phyloP scores from a whole-genome alignment of 1,140 invertebrate species.

The Harpegnathos saltator region DNA sequence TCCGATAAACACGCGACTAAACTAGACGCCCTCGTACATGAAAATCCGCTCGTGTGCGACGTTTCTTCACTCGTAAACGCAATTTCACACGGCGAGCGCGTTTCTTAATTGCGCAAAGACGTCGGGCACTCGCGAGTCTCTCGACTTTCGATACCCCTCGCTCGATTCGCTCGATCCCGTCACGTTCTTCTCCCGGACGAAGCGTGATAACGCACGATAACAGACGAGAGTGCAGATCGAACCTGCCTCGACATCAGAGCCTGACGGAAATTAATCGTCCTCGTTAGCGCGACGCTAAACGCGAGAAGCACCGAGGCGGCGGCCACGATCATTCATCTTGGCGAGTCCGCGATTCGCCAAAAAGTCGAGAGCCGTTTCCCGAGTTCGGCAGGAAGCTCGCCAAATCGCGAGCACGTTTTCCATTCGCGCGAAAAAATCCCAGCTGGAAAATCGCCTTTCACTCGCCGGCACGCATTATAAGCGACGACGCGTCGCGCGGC shows the following conservation, averaged over 20 bases:
- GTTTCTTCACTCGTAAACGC: not conserved
- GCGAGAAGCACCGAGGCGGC: too few relatives aligned
- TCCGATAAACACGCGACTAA: conserved; percentile 18
- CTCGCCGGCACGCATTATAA: conserved; percentile 3
- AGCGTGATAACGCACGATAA: too few relatives aligned
- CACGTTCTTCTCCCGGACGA: too few relatives aligned
- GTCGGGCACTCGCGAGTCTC: not conserved
- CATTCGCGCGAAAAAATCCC: not conserved
- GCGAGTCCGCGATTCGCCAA: not conserved
- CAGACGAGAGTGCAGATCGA: too few relatives aligned
- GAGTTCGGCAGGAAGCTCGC: too few relatives aligned
- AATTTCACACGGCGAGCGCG: not conserved
- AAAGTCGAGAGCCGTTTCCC: too few relatives aligned
- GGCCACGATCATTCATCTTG: too few relatives aligned
- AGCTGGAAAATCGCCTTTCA: not conserved
- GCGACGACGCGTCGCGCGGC: not conserved
- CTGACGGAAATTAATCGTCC: too few relatives aligned
- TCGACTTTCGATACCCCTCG: too few relatives aligned
- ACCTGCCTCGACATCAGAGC: too few relatives aligned
- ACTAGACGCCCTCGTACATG: not conserved
- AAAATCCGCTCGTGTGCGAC: not conserved
- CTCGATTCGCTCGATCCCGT: too few relatives aligned
- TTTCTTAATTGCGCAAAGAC: not conserved
- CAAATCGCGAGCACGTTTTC: not conserved
- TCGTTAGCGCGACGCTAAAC: too few relatives aligned